Evolutionary conservation across 1,140 invertebrate genomes (phyloP), one percentile per base, ranked within the genome.

Genomic region (Bombus pascuorum): DNA sequence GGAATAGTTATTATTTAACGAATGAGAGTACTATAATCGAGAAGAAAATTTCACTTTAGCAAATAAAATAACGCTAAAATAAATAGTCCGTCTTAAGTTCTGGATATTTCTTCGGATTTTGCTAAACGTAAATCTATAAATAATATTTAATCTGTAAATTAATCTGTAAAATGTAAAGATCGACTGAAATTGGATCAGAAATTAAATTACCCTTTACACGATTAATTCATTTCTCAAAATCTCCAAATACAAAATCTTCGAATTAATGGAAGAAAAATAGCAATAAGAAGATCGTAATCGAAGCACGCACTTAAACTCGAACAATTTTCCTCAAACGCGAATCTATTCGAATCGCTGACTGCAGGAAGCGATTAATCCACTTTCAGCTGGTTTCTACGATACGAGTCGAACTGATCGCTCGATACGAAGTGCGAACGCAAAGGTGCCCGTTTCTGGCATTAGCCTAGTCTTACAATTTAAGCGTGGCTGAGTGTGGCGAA

Each of bases 381-480:
- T 76, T 83, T 76, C 53, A 34, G 18, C 57, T 39, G 71, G 75
- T 74, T 82, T 47, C 44, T n/a, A 85, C 34, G 32, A 44, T 72
- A 44, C 39, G 28, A 44, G 4, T n/a, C 28, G 12, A 8, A 22
- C 28, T 32, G 71, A 81, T 81, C 66, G 68, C 15, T 3, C 39
- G 59, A 59, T 71, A 39, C 65, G 22, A 77, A 74, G 44, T 44
- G 73, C 65, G 57, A 85, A 42, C 84, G 81, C 22, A n/a, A 37
- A 28, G 34, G 22, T 44, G 42, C n/a, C 10, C 53, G 78, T 86
- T 83, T 84, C 47, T 74, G 13, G 15, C 28, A 80, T 88, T 68
- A 81, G 37, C 28, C 32, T 12, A 53, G 32, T 12, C 39, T 22
- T 39, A 47, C 44, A 47, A 82, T 79, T 89, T 80, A 74, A 90